phyloP scores from a whole-genome alignment of 2,888 invertebrate genomes.

The Sericinus montela region DNA sequence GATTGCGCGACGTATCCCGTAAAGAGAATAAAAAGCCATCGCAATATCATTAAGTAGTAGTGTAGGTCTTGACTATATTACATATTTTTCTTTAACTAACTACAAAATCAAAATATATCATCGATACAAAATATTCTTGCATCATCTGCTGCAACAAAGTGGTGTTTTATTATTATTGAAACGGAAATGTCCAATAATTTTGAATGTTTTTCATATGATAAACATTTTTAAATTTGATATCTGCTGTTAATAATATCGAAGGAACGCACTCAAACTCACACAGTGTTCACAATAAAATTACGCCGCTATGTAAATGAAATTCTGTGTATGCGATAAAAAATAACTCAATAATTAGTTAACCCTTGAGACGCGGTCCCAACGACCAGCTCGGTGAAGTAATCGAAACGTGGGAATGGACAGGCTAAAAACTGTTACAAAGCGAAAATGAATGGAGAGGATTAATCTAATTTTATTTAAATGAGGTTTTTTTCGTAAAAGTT shows the following conservation, averaged over 20 bases:
- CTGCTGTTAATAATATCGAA: conserved; percentile 7
- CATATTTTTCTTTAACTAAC: too few species aligned
- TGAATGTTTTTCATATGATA: neutral
- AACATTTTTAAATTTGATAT: conserved; percentile 6
- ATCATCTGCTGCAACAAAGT: neutral
- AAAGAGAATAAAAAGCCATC: too few species aligned
- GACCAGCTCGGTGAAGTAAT: conserved; percentile 27
- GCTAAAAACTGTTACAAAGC: conserved; percentile 33
- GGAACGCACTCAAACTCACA: neutral
- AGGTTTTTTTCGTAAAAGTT: too few species aligned
- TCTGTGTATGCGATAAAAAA: conserved; percentile 31
- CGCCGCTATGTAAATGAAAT: conserved; percentile 32
- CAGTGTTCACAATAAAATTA: conserved; percentile 26
- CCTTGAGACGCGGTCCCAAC: conserved; percentile 33
- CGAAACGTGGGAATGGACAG: conserved; percentile 56
- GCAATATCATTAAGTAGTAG: too few species aligned
- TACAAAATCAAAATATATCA: too few species aligned
- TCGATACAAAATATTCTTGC: neutral
- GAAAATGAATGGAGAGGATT: conserved; percentile 23
- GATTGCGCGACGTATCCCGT: too few species aligned
- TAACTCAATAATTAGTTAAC: conserved; percentile 51
- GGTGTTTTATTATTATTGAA: neutral
- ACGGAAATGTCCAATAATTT: neutral
- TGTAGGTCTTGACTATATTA: too few species aligned
- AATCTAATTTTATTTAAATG: too few species aligned